phyloP scores from a whole-genome alignment of 2,797 vertebrate species.

The Craterocephalus amniculus region DNA sequence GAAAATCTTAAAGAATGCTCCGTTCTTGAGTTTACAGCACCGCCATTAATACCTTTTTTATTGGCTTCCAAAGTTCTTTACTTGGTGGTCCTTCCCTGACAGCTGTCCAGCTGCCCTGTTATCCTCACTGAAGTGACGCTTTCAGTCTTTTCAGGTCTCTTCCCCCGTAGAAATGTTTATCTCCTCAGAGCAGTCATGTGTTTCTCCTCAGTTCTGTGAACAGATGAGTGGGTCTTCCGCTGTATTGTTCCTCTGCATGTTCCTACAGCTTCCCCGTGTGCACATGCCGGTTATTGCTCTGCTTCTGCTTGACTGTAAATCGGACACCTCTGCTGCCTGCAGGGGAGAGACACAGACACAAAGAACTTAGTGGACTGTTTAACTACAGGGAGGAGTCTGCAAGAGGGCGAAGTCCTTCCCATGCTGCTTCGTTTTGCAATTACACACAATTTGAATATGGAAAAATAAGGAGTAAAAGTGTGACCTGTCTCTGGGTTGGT shows the following conservation, averaged over 20 bases:
- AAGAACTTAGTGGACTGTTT: slow-evolving; percentile 26
- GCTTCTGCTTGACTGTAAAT: slow-evolving; percentile 10
- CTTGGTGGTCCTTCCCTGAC: neutral
- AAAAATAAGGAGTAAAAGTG: neutral
- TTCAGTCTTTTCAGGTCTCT: slow-evolving; percentile 12
- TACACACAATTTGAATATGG: slow-evolving; percentile 18
- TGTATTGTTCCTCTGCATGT: slow-evolving; percentile 31
- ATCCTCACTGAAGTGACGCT: slow-evolving; percentile 17
- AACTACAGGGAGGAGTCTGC: slow-evolving; percentile 60
- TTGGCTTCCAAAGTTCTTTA: slow-evolving; percentile 41
- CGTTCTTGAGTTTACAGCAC: neutral
- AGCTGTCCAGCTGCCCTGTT: slow-evolving; percentile 8
- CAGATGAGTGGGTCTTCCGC: slow-evolving; percentile 18
- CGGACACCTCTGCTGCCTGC: slow-evolving; percentile 21
- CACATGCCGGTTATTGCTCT: slow-evolving; percentile 16
- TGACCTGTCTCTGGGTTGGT: neutral
- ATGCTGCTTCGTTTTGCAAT: slow-evolving; percentile 12
- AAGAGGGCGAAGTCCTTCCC: slow-evolving; percentile 55
- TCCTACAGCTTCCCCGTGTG: slow-evolving; percentile 15
- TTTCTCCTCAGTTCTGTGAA: slow-evolving; percentile 23
- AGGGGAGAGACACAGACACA: slow-evolving; percentile 32
- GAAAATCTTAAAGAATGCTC: neutral
- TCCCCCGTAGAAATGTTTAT: slow-evolving; percentile 24
- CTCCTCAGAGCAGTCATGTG: slow-evolving; percentile 32
- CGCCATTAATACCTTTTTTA: slow-evolving; percentile 40